Conservation (phyloP, 2,888 invertebrate genomes). For the Eretmocerus hayati region DNA sequence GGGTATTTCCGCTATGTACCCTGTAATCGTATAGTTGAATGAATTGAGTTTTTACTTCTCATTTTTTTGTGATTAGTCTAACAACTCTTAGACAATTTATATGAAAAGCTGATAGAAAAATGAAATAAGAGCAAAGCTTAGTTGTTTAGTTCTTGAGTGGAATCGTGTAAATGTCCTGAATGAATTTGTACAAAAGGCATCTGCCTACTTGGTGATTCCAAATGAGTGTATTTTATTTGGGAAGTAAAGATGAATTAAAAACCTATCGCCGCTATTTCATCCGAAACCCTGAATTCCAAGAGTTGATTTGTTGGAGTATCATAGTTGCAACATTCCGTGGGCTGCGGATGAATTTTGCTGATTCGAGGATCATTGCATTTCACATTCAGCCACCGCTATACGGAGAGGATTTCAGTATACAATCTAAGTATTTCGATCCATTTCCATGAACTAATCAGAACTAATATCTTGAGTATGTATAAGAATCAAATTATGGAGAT, state of each 20-base stretch:
- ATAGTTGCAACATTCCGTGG: too few species aligned
- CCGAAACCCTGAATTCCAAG: too few species aligned
- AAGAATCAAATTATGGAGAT: too few species aligned
- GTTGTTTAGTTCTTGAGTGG: conserved; percentile 12
- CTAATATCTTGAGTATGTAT: too few species aligned
- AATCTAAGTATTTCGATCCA: too few species aligned
- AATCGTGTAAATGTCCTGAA: conserved; percentile 30
- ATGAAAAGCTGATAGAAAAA: conserved; percentile 13
- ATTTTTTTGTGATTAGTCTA: conserved; percentile 20
- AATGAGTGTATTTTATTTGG: conserved; percentile 41
- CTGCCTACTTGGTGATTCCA: conserved; percentile 29
- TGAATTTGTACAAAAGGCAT: conserved; percentile 38
- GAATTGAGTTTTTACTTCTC: conserved; percentile 1
- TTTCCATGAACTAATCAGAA: too few species aligned
- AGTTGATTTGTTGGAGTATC: too few species aligned
- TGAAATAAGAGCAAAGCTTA: conserved; percentile 3
- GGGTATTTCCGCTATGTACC: conserved; percentile 16
- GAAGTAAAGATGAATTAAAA: conserved; percentile 35
- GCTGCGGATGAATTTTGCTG: too few species aligned
- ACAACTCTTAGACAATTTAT: conserved; percentile 22
- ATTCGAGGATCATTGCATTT: too few species aligned
- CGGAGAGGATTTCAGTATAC: too few species aligned
- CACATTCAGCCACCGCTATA: too few species aligned
- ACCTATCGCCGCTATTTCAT: too few species aligned
- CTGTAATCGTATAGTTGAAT: conserved; percentile 22